Evolutionary conservation across 2,888 invertebrate species (phyloP).

Genomic region (Brachynemurus nebulosus): DNA sequence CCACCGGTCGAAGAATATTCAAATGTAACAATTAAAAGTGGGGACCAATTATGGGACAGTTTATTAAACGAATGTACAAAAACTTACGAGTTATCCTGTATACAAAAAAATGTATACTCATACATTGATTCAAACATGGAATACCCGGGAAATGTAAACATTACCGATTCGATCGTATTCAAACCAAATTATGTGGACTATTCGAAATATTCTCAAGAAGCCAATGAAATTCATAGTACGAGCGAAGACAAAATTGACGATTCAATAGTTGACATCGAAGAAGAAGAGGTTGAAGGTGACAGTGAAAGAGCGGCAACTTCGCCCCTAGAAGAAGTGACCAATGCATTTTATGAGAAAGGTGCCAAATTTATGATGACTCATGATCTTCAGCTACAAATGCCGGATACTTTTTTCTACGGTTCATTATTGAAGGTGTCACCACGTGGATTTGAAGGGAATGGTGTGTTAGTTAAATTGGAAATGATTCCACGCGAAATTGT

Average conservation of each 20-base stretch:
- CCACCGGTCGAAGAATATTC: background rate
- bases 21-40: constrained; percentile 24
- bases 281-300: constrained; percentile 25
- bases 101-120: constrained; percentile 62
- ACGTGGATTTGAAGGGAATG: constrained; percentile 53
- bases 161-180: constrained; percentile 49
- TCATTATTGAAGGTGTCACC: constrained; percentile 62
- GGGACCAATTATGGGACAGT: constrained; percentile 58
- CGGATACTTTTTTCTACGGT: constrained; percentile 59
- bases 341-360: constrained; percentile 53
- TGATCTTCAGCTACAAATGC: constrained; percentile 56
- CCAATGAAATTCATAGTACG: constrained; percentile 30
- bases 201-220: constrained; percentile 38
- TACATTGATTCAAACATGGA: constrained; percentile 55
- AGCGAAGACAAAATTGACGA: constrained; percentile 31
- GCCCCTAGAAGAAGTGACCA: constrained; percentile 63
- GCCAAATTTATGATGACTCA: constrained; percentile 64
- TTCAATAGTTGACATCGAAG: too few relatives aligned
- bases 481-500: constrained; percentile 39
- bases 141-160: constrained; percentile 46
- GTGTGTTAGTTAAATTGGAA: constrained; percentile 61
- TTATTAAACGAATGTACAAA: constrained; percentile 55
- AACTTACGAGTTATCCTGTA: constrained; percentile 53
- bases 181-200: constrained; percentile 48
- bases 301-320: constrained; percentile 27